phyloP scores from a whole-genome alignment of 2,888 invertebrate species.

The Drosophila yooni region DNA sequence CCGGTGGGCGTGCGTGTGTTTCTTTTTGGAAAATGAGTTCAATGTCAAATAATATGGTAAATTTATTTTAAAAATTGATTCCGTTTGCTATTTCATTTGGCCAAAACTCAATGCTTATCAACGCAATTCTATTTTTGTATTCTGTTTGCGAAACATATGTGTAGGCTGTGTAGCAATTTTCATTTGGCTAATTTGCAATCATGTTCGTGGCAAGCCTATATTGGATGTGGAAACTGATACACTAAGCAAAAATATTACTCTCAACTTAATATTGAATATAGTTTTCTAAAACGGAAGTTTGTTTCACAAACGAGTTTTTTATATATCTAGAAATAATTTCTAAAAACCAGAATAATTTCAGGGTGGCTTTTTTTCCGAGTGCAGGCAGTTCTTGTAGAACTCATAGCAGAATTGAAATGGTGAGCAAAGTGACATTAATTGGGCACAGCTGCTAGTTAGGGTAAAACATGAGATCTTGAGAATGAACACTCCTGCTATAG shows the following conservation, averaged over 20 bases:
- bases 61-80: conserved; percentile 11
- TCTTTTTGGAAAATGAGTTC: conserved; percentile 36
- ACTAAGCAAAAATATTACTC: background rate
- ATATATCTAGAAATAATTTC: background rate
- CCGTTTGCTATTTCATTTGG: conserved; percentile 24
- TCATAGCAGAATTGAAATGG: conserved; percentile 43
- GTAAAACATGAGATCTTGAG: conserved; percentile 67
- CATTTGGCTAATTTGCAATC: conserved; percentile 39
- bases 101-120: conserved; percentile 25
- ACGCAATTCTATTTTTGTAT: conserved; percentile 11
- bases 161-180: conserved; percentile 6
- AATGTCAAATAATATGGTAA: conserved; percentile 27
- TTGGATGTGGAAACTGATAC: background rate
- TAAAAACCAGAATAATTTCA: background rate
- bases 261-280: background rate
- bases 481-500: conserved; percentile 22
- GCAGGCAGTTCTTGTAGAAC: conserved; percentile 11
- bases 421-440: conserved; percentile 70
- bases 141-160: conserved; percentile 2
- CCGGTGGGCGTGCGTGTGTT: conserved; percentile 13
- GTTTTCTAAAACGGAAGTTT: background rate
- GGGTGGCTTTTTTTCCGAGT: background rate
- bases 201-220: conserved; percentile 11
- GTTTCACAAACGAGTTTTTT: background rate
- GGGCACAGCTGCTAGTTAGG: conserved; percentile 61